A percentile compares a stretch with the other conserved stretches of the same genome.
These are phyloP conservation scores for Apotomis capreana DNA, from an alignment of 2,888 invertebrate genomes.

Conservation along the genomic window DNA sequence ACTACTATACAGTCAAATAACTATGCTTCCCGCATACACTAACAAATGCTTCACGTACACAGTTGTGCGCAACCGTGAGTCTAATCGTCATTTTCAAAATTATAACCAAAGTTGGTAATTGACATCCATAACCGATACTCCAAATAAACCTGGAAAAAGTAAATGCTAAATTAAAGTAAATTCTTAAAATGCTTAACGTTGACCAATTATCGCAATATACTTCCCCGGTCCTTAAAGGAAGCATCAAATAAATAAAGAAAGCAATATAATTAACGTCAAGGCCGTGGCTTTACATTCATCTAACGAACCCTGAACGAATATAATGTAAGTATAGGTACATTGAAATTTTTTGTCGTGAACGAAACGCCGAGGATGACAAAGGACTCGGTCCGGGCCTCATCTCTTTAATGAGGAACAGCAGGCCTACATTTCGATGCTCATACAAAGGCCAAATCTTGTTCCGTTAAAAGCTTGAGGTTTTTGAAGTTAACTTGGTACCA, in stretches of 20 bases:
- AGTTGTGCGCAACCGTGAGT: too few species aligned
- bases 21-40: too few species aligned
- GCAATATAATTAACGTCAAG: constrained; percentile 31
- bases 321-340: constrained; percentile 31
- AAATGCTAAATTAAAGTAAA: too few species aligned
- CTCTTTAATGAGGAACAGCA: constrained; percentile 37
- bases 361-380: constrained; percentile 24
- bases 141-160: too few species aligned
- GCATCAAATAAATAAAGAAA: constrained; percentile 6
- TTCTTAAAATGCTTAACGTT: neutral
- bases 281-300: constrained; percentile 15
- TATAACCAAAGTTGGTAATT: too few species aligned
- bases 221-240: constrained; percentile 8
- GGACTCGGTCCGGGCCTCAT: constrained; percentile 22
- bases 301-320: constrained; percentile 35
- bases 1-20: too few species aligned
- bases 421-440: constrained; percentile 10
- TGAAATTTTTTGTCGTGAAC: constrained; percentile 31
- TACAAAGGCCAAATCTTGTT: constrained; percentile 11
- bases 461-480: constrained; percentile 15
- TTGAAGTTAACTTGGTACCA: neutral
- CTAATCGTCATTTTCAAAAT: too few species aligned
- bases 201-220: constrained; percentile 19
- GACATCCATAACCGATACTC: too few species aligned
- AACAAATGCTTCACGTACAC: too few species aligned